These are phyloP conservation scores for Brachionus rotundiformis DNA, from an alignment of 1,140 invertebrate genomes.

Conservation along the genomic window DNA sequence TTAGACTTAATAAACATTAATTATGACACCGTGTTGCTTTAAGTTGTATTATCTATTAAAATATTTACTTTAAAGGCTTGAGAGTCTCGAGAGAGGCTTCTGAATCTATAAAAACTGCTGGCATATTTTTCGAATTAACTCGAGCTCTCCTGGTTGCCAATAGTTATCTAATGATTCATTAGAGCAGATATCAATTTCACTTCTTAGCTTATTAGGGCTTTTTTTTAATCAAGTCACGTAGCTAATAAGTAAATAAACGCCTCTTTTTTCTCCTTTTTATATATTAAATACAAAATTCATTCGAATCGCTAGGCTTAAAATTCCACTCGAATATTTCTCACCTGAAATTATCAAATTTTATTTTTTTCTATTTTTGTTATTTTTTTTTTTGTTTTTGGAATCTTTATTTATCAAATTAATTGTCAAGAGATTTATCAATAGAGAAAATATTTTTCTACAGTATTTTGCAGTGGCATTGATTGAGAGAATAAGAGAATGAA, in stretches of 20 bases:
- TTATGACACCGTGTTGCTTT: constrained; percentile 30
- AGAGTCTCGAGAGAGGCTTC: neutral
- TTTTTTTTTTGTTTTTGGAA: neutral
- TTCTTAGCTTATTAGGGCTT: neutral
- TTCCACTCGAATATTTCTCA: neutral
- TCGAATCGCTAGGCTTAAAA: neutral
- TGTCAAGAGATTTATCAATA: neutral
- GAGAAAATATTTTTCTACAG: neutral
- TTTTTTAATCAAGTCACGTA: constrained; percentile 4
- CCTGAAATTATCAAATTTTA: neutral
- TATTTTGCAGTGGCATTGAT: neutral
- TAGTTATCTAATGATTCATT: constrained; percentile 16
- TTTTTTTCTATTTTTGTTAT: too few relatives aligned
- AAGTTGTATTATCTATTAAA: constrained; percentile 28
- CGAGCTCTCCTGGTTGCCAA: neutral
- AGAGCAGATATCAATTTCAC: neutral
- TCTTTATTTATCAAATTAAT: neutral
- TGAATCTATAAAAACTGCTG: neutral
- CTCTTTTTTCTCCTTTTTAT: neutral
- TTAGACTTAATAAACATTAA: constrained; percentile 37
- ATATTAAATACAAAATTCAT: neutral
- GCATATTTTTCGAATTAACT: neutral
- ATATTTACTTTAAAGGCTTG: neutral
- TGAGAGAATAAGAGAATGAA: neutral
- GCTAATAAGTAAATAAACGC: neutral